Evolutionary conservation across 2,888 invertebrate species (phyloP).

Genomic region (Branchipolynoe longqiensis): DNA sequence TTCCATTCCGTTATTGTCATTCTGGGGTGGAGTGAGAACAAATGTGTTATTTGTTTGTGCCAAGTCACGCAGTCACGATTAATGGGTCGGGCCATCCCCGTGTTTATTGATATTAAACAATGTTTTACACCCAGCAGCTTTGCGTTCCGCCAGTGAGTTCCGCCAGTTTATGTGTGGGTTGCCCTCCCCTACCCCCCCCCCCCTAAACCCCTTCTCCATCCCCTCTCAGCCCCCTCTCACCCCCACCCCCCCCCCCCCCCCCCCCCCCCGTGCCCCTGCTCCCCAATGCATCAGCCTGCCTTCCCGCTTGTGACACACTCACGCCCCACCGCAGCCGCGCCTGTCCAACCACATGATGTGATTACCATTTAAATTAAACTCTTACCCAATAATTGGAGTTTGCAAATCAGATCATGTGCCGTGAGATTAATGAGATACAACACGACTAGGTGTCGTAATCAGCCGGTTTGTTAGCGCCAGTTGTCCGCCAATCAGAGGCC

Average conservation of each 20-base stretch:
- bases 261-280: background rate
- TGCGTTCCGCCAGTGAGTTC: no score
- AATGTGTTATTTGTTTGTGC: background rate
- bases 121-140: conserved; percentile 23
- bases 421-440: conserved; percentile 53
- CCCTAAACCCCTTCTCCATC: background rate
- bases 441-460: background rate
- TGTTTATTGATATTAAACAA: conserved; percentile 49
- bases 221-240: background rate
- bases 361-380: conserved; percentile 58
- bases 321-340: background rate
- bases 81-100: background rate
- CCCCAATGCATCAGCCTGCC: background rate
- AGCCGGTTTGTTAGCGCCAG: conserved; percentile 56
- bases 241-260: background rate
- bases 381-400: conserved; percentile 57
- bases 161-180: conserved; percentile 5
- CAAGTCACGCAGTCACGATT: no score
- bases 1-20: no score
- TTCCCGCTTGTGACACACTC: no score
- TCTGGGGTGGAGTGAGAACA: no score
- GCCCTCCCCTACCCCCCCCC: background rate
- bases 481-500: background rate
- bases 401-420: conserved; percentile 56
- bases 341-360: conserved; percentile 41